Conservation (phyloP, 2,888 invertebrate species). For the Folsomia manolachei region DNA sequence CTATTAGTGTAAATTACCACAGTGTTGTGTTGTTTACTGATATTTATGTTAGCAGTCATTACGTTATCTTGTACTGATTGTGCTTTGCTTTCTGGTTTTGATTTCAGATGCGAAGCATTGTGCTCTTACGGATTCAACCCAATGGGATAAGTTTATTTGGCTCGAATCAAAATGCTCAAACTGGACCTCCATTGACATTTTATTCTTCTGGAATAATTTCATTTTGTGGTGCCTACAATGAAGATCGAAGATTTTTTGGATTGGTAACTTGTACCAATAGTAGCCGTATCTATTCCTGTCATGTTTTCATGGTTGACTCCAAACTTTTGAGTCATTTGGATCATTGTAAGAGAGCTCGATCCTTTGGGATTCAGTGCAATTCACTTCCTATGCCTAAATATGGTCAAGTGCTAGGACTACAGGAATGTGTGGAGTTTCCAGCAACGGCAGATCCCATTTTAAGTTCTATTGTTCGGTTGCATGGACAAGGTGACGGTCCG, state of each 20-base stretch:
- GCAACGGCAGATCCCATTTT: conserved; percentile 70
- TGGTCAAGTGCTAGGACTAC: conserved; percentile 49
- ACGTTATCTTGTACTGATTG: not conserved
- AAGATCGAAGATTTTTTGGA: conserved; percentile 88
- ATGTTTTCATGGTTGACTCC: conserved; percentile 90
- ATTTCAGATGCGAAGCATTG: conserved; percentile 50
- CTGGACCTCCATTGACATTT: conserved; percentile 47
- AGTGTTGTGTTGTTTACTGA: not conserved
- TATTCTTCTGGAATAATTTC: conserved; percentile 60
- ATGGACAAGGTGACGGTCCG: conserved; percentile 51
- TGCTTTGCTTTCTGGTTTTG: conserved; percentile 23
- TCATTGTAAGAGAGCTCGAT: conserved; percentile 75
- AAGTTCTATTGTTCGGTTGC: conserved; percentile 61
- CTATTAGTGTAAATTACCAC: not conserved
- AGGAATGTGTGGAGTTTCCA: conserved; percentile 72
- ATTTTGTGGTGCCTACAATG: conserved; percentile 84
- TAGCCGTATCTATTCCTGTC: conserved; percentile 64
- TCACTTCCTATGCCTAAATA: conserved; percentile 63
- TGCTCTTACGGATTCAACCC: conserved; percentile 45
- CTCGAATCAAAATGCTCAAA: conserved; percentile 48
- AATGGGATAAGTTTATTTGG: conserved; percentile 49
- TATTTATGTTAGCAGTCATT: not conserved
- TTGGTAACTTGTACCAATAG: conserved; percentile 75
- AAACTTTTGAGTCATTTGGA: conserved; percentile 76
- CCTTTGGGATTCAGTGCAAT: conserved; percentile 82